Conservation (phyloP, 2,797 vertebrate genomes). For the Rhinophrynus dorsalis region DNA sequence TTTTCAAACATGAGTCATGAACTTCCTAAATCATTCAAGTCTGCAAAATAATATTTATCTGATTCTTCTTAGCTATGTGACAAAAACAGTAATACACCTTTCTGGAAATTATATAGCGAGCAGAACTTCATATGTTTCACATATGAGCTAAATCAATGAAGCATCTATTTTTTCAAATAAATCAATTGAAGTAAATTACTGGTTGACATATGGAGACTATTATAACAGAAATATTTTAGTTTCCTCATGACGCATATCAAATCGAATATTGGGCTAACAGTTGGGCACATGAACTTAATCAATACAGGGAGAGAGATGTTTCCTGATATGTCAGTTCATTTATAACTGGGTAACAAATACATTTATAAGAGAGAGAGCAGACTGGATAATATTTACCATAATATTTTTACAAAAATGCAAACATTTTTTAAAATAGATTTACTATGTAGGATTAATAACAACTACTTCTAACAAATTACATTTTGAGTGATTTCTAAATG, state of each 20-base stretch:
- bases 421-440: too few relatives aligned
- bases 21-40: too few relatives aligned
- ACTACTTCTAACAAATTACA: too few relatives aligned
- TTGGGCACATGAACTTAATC: slow-evolving; percentile 20
- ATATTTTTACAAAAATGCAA: too few relatives aligned
- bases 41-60: slow-evolving; percentile 4
- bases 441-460: too few relatives aligned
- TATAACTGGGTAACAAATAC: too few relatives aligned
- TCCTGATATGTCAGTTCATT: too few relatives aligned
- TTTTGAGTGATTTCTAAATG: too few relatives aligned
- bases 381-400: too few relatives aligned
- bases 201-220: slow-evolving; percentile 23
- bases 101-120: neutral
- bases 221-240: slow-evolving; percentile 40
- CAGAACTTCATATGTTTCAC: slow-evolving; percentile 7
- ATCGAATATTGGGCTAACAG: slow-evolving; percentile 10
- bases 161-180: slow-evolving; percentile 34
- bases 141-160: slow-evolving; percentile 29
- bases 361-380: too few relatives aligned
- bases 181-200: slow-evolving; percentile 41
- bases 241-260: slow-evolving; percentile 32
- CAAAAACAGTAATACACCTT: neutral
- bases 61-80: neutral
- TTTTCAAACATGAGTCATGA: too few relatives aligned
- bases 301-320: slow-evolving; percentile 13